Conservation (phyloP, 2,113 vertebrate genomes). For the Rhodinocichla rosea region DNA sequence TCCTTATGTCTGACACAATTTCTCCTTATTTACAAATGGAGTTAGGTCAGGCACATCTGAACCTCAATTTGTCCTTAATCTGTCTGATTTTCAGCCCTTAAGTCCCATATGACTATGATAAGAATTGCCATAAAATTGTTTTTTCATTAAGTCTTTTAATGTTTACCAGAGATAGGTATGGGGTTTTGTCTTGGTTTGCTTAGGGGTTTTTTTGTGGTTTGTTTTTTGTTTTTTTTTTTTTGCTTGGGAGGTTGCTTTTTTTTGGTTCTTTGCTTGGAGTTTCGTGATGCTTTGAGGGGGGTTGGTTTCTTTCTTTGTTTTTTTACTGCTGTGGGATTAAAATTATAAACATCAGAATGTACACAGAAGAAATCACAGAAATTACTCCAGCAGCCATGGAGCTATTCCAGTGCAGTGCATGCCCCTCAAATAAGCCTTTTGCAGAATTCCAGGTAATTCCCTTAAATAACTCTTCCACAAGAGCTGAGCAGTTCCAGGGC, state of each 20-base stretch:
- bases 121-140: not conserved
- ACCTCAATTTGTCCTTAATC: not conserved
- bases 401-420: rapidly evolving
- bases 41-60: not conserved
- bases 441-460: not conserved
- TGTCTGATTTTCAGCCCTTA: not conserved
- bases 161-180: not conserved
- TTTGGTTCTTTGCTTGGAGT: rapidly evolving
- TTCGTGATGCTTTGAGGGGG: not conserved
- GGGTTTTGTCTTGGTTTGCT: rapidly evolving
- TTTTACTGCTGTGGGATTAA: not conserved
- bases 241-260: not conserved
- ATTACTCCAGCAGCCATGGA: not conserved
- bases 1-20: not conserved
- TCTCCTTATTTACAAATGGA: not conserved
- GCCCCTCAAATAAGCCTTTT: not conserved
- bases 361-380: not conserved
- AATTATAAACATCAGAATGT: not conserved
- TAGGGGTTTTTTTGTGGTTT: too few species aligned
- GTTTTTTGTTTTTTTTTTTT: too few species aligned
- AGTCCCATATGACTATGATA: rapidly evolving
- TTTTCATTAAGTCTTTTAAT: not conserved
- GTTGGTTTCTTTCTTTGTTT: not conserved
- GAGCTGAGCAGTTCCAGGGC: not conserved
- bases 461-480: not conserved